Evolutionary conservation across 2,888 invertebrate species (phyloP), one percentile per base, ranked within the genome.

Genomic region (Pseudeuparius sepicola): DNA sequence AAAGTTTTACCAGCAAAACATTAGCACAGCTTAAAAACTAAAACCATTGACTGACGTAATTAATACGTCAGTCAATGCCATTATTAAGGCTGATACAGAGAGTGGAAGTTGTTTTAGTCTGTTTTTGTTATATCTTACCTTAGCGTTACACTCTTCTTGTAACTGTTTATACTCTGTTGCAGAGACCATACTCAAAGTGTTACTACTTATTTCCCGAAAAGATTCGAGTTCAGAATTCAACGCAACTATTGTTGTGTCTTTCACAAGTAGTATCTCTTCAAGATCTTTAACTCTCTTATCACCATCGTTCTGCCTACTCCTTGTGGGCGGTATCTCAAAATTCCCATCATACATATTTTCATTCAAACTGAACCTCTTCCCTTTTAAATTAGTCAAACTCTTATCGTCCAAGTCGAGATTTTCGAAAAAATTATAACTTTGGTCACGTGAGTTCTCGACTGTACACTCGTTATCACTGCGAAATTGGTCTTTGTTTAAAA

Each of bases 81-180:
- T n/a, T n/a, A n/a, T n/a, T n/a, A n/a, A n/a, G n/a, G n/a, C n/a
- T n/a, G n/a, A n/a, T n/a, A n/a, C n/a, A n/a, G n/a, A n/a, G n/a
- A n/a, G n/a, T n/a, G n/a, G n/a, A n/a, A n/a, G n/a, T n/a, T n/a
- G n/a, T n/a, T n/a, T n/a, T n/a, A n/a, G n/a, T n/a, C n/a, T n/a
- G n/a, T 26, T n/a, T n/a, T 26, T 5, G 10, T 26, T 10, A 20
- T 20, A 9, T 20, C 63, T 54, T 65, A 83, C 83, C 69, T 78
- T 79, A 34, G 60, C 68, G 31, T 74, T 71, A 56, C 75, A 77
- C 40, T 80, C 76, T 47, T 79, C 78, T 52, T 79, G 73, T 34
- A 79, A 67, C 11, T 79, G 77, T 53, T 76, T 76, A 55, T 81
- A 80, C 45, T 81, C 82, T 14, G 79, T 78, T 6, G 78, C 72